Evolutionary conservation across 2,797 vertebrate genomes (phyloP).

Genomic region (Delichon dasypus): DNA sequence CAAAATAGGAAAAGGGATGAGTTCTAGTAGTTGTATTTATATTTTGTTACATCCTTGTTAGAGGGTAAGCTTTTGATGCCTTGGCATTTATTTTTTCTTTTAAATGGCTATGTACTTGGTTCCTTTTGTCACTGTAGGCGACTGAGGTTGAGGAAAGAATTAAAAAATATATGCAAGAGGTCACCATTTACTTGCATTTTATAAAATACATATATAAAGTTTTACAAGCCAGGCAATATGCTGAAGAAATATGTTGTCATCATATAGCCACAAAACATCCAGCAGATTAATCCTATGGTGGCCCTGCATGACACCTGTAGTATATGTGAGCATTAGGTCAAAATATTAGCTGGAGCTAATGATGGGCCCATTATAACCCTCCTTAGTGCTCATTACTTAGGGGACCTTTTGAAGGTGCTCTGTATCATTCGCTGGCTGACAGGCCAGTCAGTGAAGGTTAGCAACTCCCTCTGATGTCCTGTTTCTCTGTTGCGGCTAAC

Average conservation of each 20-base stretch:
- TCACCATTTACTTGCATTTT: background rate
- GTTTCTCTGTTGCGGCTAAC: conserved; percentile 34
- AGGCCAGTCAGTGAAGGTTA: conserved; percentile 54
- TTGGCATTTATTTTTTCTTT: background rate
- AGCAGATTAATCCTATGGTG: conserved; percentile 45
- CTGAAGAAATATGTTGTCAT: conserved; percentile 64
- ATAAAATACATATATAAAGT: background rate
- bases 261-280: conserved; percentile 7
- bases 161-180: background rate
- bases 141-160: background rate
- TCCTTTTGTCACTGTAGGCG: background rate
- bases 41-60: background rate
- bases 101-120: background rate
- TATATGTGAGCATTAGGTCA: conserved; percentile 52
- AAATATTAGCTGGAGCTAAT: conserved; percentile 66
- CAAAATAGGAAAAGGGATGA: background rate
- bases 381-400: conserved; percentile 61
- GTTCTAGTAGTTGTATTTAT: background rate
- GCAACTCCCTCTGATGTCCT: conserved; percentile 62
- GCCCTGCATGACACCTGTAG: conserved; percentile 54
- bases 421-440: conserved; percentile 66
- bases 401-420: conserved; percentile 65
- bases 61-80: background rate
- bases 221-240: background rate
- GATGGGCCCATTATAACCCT: conserved; percentile 53